phyloP scores from a whole-genome alignment of 2,113 vertebrate species.

The Oryzias woworae region DNA sequence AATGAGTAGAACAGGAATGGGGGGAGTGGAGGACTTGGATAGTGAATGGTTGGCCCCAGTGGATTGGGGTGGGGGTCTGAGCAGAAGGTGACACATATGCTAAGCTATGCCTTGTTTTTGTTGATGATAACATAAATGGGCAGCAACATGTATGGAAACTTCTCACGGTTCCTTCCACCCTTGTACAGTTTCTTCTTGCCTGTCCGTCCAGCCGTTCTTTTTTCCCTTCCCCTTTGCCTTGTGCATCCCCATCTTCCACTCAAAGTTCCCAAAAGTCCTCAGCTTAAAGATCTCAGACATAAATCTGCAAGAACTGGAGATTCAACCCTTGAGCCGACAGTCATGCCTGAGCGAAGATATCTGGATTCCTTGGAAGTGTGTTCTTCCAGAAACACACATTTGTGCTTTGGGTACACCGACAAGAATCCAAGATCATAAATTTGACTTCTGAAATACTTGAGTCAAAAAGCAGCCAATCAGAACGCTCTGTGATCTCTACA shows the following conservation, averaged over 20 bases:
- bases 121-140: conserved; percentile 68
- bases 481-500: conserved; percentile 37
- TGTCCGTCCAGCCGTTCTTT: conserved; percentile 26
- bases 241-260: conserved; percentile 1
- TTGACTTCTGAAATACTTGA: conserved; percentile 20
- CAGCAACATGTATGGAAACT: conserved; percentile 66
- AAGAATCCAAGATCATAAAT: conserved; percentile 48
- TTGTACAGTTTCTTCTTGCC: conserved; percentile 28
- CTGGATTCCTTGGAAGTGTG: conserved; percentile 12
- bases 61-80: conserved; percentile 16
- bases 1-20: neutral
- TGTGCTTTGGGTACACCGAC: conserved; percentile 23
- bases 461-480: conserved; percentile 29
- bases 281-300: neutral
- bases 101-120: conserved; percentile 55
- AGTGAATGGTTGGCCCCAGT: conserved; percentile 52
- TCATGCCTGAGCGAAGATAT: neutral
- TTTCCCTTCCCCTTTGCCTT: conserved; percentile 6
- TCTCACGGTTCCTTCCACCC: conserved; percentile 35
- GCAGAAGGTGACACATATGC: conserved; percentile 43
- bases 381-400: neutral
- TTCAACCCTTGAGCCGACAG: neutral
- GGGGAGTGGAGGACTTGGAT: conserved; percentile 45
- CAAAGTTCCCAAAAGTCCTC: conserved; percentile 1
- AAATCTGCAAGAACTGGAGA: neutral